These are phyloP conservation scores for Torymus texanus DNA, from an alignment of 2,888 invertebrate genomes.

Conservation along the genomic window DNA sequence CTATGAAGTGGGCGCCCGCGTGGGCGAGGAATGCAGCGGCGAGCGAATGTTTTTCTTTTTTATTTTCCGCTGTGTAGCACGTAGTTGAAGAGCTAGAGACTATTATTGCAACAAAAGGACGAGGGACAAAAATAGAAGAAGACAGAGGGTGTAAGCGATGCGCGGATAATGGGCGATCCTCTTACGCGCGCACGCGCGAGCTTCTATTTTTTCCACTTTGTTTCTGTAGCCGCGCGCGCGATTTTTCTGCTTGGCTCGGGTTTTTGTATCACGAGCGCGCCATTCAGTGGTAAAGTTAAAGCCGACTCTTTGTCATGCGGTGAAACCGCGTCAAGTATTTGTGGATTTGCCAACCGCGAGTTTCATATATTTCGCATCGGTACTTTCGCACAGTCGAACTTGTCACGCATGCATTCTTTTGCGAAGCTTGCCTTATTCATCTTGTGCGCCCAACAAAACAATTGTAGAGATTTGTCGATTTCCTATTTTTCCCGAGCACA, in stretches of 20 bases:
- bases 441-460: not conserved
- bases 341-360: conserved; percentile 8
- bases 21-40: not conserved
- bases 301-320: not conserved
- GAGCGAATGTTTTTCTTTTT: not conserved
- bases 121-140: too few species aligned
- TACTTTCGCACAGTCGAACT: conserved; percentile 12
- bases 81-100: not conserved
- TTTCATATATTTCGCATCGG: conserved; percentile 37
- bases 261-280: not conserved
- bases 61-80: not conserved
- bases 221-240: not conserved
- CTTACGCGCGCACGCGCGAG: not conserved
- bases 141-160: too few species aligned
- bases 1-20: not conserved
- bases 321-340: too few species aligned
- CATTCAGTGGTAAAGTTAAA: not conserved
- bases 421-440: not conserved
- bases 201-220: too few species aligned
- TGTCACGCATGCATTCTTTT: not conserved
- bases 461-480: too few species aligned
- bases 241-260: not conserved
- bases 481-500: too few species aligned
- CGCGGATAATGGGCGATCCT: too few species aligned
- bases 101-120: not conserved